Evolutionary conservation across 2,113 vertebrate genomes (phyloP).

Genomic region (Phaetusa simplex): DNA sequence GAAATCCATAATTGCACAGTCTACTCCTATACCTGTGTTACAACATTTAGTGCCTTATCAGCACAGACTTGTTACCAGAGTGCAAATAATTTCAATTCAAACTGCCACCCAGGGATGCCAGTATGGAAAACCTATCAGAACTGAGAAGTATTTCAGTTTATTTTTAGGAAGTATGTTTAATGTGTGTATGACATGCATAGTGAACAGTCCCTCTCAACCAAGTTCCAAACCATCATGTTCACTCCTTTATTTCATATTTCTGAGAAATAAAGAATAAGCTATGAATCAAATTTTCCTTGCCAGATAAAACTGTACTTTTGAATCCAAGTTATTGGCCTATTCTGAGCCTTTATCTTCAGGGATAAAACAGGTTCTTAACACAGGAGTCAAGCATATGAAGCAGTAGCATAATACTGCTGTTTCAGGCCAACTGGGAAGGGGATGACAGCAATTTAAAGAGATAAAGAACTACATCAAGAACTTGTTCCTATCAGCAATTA

Average conservation of each 20-base stretch:
- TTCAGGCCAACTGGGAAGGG: neutral
- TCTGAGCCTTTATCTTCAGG: neutral
- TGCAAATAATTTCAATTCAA: neutral
- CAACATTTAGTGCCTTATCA: neutral
- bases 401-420: neutral
- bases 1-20: too few relatives aligned
- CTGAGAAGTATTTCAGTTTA: neutral
- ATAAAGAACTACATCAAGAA: neutral
- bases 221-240: neutral
- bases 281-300: neutral
- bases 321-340: neutral
- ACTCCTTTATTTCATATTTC: neutral
- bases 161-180: neutral
- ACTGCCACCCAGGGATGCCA: neutral
- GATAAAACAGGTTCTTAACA: neutral
- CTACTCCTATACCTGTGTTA: neutral
- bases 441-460: neutral
- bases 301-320: neutral
- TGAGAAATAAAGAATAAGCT: neutral
- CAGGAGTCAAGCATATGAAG: neutral
- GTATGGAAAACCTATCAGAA: neutral
- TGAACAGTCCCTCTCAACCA: neutral
- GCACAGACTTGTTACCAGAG: neutral
- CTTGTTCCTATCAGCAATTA: neutral
- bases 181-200: neutral